These are phyloP conservation scores for Lophochroa leadbeateri DNA, from an alignment of 2,113 vertebrate genomes.

Conservation along the genomic window DNA sequence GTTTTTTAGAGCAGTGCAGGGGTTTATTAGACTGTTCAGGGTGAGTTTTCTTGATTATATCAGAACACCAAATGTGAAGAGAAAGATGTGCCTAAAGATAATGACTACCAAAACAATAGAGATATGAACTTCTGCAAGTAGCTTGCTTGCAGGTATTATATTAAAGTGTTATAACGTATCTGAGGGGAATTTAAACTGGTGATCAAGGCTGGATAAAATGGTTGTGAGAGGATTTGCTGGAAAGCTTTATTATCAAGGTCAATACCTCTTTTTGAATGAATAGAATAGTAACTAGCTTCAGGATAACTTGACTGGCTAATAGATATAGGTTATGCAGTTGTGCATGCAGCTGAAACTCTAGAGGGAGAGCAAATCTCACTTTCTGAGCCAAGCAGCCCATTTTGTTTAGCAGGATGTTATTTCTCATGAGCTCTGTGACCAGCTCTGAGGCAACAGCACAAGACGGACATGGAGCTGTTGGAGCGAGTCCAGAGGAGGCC, in stretches of 20 bases:
- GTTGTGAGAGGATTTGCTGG: not conserved
- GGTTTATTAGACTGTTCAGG: not conserved
- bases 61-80: not conserved
- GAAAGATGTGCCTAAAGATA: not conserved
- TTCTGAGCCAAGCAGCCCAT: not conserved
- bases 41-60: not conserved
- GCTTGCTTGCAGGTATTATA: not conserved
- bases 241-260: not conserved
- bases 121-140: not conserved
- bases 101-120: not conserved
- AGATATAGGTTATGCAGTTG: accelerated
- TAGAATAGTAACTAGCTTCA: not conserved
- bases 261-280: not conserved
- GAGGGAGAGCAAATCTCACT: slow-evolving; percentile 12
- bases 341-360: not conserved
- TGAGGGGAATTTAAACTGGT: not conserved
- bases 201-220: not conserved
- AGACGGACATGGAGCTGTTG: not conserved
- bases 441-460: not conserved
- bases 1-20: not conserved
- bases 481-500: no score
- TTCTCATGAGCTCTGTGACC: not conserved
- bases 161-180: not conserved
- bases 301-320: accelerated
- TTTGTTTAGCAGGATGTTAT: accelerated